Evolutionary conservation across 2,113 vertebrate genomes (phyloP).

Genomic region (Indri indri): DNA sequence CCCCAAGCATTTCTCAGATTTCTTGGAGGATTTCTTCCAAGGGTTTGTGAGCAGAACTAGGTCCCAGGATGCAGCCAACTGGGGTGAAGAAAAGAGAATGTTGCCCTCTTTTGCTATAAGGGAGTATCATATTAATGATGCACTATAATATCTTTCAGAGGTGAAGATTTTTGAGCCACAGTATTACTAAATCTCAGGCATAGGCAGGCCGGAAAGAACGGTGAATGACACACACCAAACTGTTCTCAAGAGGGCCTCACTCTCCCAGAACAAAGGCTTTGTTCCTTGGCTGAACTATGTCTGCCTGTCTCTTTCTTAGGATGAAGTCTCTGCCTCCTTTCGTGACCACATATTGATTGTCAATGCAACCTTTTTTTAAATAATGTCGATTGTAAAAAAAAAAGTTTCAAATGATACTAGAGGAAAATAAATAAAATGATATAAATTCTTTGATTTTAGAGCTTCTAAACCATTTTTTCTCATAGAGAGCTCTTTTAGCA

Average conservation of each 20-base stretch:
- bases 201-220: neutral
- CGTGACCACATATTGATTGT: neutral
- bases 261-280: neutral
- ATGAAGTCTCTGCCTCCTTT: neutral
- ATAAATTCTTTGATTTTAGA: neutral
- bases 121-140: neutral
- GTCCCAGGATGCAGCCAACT: neutral
- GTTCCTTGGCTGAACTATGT: neutral
- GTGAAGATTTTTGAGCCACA: neutral
- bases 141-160: neutral
- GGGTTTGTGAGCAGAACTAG: neutral
- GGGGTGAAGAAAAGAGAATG: neutral
- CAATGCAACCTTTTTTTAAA: neutral
- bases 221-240: fast-evolving
- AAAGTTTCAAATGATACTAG: neutral
- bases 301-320: neutral
- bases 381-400: neutral
- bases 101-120: neutral
- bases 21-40: neutral
- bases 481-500: neutral
- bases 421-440: neutral
- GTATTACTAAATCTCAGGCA: neutral
- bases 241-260: neutral
- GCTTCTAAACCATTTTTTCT: neutral
- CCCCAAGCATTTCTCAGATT: neutral